Percentiles rank a stretch among this genome's conserved stretches.
Conservation (phyloP, 1,140 invertebrate species). For the Saccostrea echinata region DNA sequence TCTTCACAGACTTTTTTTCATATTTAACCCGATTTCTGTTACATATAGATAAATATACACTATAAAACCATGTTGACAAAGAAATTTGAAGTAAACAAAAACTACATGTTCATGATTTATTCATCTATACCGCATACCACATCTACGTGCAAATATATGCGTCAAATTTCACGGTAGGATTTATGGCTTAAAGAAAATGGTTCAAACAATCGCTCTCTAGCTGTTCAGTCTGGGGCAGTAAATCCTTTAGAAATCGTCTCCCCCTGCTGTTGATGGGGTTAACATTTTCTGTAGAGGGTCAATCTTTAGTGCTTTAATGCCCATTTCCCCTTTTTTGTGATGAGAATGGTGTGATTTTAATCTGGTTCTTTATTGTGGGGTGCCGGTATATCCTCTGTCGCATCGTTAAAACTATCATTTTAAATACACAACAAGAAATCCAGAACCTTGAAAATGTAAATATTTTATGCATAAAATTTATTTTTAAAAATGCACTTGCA, state of each 20-base stretch:
- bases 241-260: neutral
- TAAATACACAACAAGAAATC: neutral
- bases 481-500: too few species aligned
- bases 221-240: neutral
- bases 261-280: slow-evolving; percentile 2
- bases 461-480: neutral
- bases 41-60: neutral
- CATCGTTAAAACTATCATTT: neutral
- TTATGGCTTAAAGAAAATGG: neutral
- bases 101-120: neutral
- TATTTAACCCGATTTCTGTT: too few species aligned
- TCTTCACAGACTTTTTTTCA: too few species aligned
- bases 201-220: neutral
- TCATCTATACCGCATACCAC: neutral
- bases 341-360: neutral
- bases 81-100: neutral
- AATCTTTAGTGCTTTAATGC: neutral
- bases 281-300: neutral
- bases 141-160: neutral
- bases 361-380: neutral
- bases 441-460: neutral
- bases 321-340: neutral
- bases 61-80: neutral
- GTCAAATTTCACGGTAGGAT: slow-evolving; percentile 9
- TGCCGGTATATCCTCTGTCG: neutral